These are phyloP conservation scores for Tragelaphus strepsiceros DNA, from an alignment of 2,113 vertebrate genomes.

Conservation along the genomic window DNA sequence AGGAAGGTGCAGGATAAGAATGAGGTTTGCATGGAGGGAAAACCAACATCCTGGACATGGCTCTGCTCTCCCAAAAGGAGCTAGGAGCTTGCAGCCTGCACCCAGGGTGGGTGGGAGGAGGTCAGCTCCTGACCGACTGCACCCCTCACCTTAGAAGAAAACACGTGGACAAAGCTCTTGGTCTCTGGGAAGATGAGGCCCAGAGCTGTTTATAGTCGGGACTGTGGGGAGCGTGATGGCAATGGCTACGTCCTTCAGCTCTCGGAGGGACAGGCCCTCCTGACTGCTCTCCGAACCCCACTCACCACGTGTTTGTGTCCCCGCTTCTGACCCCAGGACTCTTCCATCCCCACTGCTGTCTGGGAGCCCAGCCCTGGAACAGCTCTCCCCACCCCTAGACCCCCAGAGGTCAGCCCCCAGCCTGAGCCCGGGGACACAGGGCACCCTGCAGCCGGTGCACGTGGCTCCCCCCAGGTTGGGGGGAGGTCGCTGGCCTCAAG, in stretches of 20 bases:
- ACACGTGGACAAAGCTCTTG: too few species aligned
- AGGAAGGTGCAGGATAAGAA: background rate
- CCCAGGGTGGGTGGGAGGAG: too few species aligned
- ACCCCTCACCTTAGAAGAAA: background rate
- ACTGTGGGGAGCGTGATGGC: too few species aligned
- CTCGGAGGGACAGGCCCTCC: background rate
- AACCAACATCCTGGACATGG: accelerated
- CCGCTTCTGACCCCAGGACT: background rate
- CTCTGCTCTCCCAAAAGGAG: background rate
- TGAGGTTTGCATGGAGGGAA: too few species aligned
- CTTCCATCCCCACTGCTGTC: background rate
- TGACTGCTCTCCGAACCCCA: background rate
- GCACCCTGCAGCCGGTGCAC: accelerated
- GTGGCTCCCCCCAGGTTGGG: background rate
- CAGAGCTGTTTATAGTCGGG: accelerated
- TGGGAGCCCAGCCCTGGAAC: background rate
- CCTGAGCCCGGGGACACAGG: background rate
- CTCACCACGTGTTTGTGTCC: background rate
- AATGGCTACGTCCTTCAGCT: accelerated
- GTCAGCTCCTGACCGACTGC: background rate
- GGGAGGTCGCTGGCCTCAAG: background rate
- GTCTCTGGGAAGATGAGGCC: background rate
- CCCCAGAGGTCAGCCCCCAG: background rate
- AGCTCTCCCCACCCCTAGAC: background rate
- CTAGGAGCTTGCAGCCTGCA: background rate